A percentile compares a stretch with the other conserved stretches of the same genome.
Conservation (phyloP, 2,888 invertebrate species). For the Perizoma affinitatum region DNA sequence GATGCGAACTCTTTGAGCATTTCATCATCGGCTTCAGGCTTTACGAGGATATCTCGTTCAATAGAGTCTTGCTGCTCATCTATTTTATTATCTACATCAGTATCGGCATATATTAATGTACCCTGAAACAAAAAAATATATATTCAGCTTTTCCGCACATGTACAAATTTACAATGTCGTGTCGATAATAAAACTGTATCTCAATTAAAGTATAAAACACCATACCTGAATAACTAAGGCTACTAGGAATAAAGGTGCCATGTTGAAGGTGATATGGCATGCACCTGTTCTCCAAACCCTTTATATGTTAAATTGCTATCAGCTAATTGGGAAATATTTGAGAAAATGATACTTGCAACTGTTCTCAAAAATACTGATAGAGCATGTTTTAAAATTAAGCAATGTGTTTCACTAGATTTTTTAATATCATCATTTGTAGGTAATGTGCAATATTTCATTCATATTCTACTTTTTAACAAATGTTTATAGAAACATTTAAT, state of each 20-base stretch:
- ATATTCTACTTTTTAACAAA: constrained; percentile 3
- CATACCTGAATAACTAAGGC: constrained; percentile 70
- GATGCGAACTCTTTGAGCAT: constrained; percentile 47
- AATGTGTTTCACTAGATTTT: constrained; percentile 14
- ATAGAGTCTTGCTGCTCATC: constrained; percentile 43
- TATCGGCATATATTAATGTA: constrained; percentile 49
- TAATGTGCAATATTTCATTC: constrained; percentile 8
- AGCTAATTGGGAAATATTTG: constrained; percentile 54
- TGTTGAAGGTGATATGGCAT: constrained; percentile 51
- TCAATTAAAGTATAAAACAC: constrained; percentile 16
- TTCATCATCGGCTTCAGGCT: constrained; percentile 45
- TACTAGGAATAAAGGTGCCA: constrained; percentile 65
- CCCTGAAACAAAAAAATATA: constrained; percentile 52
- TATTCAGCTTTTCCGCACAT: not conserved
- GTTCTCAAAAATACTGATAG: constrained; percentile 42
- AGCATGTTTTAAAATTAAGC: constrained; percentile 46
- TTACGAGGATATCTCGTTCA: constrained; percentile 39
- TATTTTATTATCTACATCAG: constrained; percentile 36
- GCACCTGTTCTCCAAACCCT: constrained; percentile 38
- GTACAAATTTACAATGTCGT: not conserved
- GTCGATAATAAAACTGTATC: not conserved
- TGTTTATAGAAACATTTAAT: not conserved
- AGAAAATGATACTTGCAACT: constrained; percentile 43
- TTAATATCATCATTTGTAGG: not conserved
- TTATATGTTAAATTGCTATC: constrained; percentile 63